Percentiles rank a stretch among this genome's conserved stretches.
These are phyloP conservation scores for Elmis aenea DNA, from an alignment of 2,888 invertebrate species.

Conservation along the genomic window DNA sequence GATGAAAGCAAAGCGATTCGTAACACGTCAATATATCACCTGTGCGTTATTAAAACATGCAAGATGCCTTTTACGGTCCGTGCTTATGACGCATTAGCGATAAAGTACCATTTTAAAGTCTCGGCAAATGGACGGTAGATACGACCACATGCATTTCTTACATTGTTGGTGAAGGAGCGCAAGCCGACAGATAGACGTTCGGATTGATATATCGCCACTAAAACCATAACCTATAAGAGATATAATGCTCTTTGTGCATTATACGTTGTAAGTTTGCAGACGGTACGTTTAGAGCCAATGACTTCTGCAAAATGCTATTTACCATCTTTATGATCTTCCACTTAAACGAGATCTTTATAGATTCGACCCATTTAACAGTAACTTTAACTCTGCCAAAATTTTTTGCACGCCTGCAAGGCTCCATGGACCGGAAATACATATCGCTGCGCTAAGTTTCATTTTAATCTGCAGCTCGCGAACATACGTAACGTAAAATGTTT, in stretches of 20 bases:
- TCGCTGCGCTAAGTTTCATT: no score
- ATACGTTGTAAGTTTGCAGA: constrained; percentile 18
- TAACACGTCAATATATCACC: constrained; percentile 12
- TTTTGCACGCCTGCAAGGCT: no score
- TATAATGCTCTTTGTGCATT: constrained; percentile 19
- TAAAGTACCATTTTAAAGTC: constrained; percentile 16
- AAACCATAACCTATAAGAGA: constrained; percentile 20
- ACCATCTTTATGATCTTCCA: constrained; percentile 11
- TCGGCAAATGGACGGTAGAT: constrained; percentile 15
- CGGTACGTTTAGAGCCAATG: constrained; percentile 17
- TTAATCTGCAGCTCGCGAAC: no score
- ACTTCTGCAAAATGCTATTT: constrained; percentile 17
- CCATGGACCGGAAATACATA: no score
- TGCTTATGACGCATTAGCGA: constrained; percentile 17
- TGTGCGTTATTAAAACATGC: constrained; percentile 9
- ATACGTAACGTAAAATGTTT: no score
- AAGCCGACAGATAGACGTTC: constrained; percentile 20
- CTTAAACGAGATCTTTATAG: constrained; percentile 13
- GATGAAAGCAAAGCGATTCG: constrained; percentile 8
- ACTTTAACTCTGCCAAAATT: constrained; percentile 16
- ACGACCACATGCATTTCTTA: constrained; percentile 16
- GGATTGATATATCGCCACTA: constrained; percentile 25
- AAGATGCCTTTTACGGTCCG: constrained; percentile 11
- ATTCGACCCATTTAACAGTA: constrained; percentile 14
- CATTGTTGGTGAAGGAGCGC: constrained; percentile 21